Base-by-base conservation (phyloP, 2,888 invertebrate species). In the Epistrophe eligans region DNA sequence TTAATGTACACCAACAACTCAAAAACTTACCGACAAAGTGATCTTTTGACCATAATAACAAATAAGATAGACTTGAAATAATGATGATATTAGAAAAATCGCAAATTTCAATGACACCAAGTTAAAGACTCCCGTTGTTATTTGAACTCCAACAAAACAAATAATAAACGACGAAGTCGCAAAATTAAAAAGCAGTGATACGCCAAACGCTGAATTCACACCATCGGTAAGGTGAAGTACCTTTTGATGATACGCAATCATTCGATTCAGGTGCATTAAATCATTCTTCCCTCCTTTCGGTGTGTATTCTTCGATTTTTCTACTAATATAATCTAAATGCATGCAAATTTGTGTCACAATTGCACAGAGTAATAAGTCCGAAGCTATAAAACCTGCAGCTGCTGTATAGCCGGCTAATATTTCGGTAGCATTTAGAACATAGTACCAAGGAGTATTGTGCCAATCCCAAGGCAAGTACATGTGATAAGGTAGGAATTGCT, bases 111-210 rank as follows among this genome's bases (percentile, higher is more conserved):
- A 79, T 8, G 92, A 40, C 4, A 84, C 89, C 45, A 91, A 90
- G 4, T 88, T 80, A 2, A 89, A 82, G 0, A 89, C 90, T 9
- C 91, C 91, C 60, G 91, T 89, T 9, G 91, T 91, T 74, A 91
- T 89, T 81, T 92, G 91, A 67, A 92, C 91, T 15, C 91, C 92
- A 80, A 91, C 88, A 45, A 92, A 90, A 85, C 92, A 92, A 79
- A 92, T 91, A 32, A 90, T 89, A 55, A 92, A 90, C 1, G 91
- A 90, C 0, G 91, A 91, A 15, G 91, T 90, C 7, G 90, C 82
- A 72, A 91, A 91, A 50, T 91, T 92, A 71, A 90, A 89, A 15
- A 92, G 77, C 55, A 92, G 79, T 3, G 91, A 89, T 4, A 91
- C 81, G 0, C 92, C 91, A 70, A 92, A 92, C 3, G 91, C 89